Base-by-base conservation (phyloP, 23 tunicate species). In the Phallusia fumigata region DNA sequence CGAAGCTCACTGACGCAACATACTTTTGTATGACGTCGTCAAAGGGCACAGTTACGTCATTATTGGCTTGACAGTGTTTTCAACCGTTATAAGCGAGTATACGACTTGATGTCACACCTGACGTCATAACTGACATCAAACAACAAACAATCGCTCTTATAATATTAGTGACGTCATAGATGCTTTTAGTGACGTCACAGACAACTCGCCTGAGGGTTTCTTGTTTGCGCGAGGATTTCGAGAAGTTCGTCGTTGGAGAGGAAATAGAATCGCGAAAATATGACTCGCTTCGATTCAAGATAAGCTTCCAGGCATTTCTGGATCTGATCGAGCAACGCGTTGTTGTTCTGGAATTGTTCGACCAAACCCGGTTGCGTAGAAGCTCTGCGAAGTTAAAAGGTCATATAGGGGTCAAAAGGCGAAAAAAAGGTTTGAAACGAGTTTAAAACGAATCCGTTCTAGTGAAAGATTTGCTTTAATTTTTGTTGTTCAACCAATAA, bases 251-350 rank as follows among this genome's bases (percentile, higher is more conserved):
- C 99, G 81, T 97, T 97, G 74, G 99, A 97, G 28, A 97, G 78
- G 79, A 97, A 97, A 53, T 97, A 97, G 73, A 97, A 97, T 65
- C 99, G 81, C 24, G 99, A 88, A 84, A 97, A 97, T 6, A 97
- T 79, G 78, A 86, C 97, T 30, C 99, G 97, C 64, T 97, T 97
- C 76, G 99, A 92, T 64, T 97, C 99, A 21, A 97, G 86, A 74
- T 97, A 97, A 53, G 93, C 95, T 85, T 97, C 99, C 32, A 97
- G 86, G 82, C 97, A 97, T 53, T 97, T 97, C 84, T 97, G 99
- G 32, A 97, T 97, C 73, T 97, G 97, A 69, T 97, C 99, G 0
- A 97, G 85, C 33, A 92, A 58, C 16, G 93, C 88, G 84, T 97
- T 97, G 90, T 92, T 92, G 86, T 97, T 92, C 52, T 89, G 95